phyloP scores from a whole-genome alignment of 2,113 vertebrate genomes.

The Crotalus helleri region DNA sequence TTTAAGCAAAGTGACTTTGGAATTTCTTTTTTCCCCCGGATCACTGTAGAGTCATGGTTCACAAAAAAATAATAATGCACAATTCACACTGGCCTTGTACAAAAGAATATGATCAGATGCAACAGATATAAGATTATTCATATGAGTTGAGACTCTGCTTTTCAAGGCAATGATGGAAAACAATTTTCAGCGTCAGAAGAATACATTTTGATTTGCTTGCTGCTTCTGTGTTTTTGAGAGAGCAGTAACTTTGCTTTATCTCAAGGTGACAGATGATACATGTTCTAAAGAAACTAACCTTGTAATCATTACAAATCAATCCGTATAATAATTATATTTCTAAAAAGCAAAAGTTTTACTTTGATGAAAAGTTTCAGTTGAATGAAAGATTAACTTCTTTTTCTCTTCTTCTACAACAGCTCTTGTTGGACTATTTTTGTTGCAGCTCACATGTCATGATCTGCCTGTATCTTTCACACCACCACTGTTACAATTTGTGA shows the following conservation, averaged over 20 bases:
- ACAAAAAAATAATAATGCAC: neutral
- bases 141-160: neutral
- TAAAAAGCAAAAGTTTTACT: neutral
- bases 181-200: neutral
- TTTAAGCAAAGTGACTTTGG: neutral
- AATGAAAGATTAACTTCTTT: neutral
- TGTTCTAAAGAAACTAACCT: neutral
- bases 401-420: neutral
- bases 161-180: neutral
- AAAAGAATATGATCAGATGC: neutral
- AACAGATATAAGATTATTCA: neutral
- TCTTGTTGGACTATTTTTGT: neutral
- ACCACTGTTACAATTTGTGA: neutral
- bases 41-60: neutral
- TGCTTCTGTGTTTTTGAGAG: neutral
- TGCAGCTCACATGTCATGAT: neutral
- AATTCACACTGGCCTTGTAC: neutral
- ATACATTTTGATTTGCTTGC: neutral
- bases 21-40: neutral
- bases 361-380: neutral
- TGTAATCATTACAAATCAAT: neutral
- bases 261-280: neutral
- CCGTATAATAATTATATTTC: neutral
- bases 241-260: neutral
- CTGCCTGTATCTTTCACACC: neutral